Percentiles rank a stretch among this genome's conserved stretches.
phyloP scores from a whole-genome alignment of 30 jellyfish, hydroid and myxozoan genomes.

The Haliclystus octoradiatus region DNA sequence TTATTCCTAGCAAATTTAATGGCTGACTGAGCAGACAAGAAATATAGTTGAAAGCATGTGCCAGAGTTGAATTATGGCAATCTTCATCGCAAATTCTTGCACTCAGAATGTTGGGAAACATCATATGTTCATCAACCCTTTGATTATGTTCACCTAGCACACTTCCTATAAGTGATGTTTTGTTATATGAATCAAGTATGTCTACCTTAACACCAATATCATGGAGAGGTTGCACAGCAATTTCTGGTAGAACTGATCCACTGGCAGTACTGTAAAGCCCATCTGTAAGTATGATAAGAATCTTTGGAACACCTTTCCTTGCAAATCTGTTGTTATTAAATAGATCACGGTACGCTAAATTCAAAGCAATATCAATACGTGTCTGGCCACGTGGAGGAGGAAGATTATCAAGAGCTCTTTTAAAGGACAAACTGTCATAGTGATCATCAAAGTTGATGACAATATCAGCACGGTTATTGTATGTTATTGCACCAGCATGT shows the following conservation, averaged over 20 bases:
- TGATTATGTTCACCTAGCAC: too few species aligned
- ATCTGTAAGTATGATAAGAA: conserved; percentile 53
- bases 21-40: too few species aligned
- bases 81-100: too few species aligned
- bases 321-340: conserved; percentile 9
- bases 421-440: conserved; percentile 11
- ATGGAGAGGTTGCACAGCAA: conserved; percentile 36
- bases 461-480: conserved; percentile 32
- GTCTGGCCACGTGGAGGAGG: conserved; percentile 71
- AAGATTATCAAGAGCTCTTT: conserved; percentile 26
- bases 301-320: conserved; percentile 29
- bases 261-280: conserved; percentile 40
- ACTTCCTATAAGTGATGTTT: too few species aligned
- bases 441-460: conserved; percentile 24
- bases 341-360: conserved; percentile 32
- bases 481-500: conserved; percentile 65
- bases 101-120: too few species aligned
- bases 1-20: too few species aligned
- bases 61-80: too few species aligned
- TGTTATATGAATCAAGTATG: too few species aligned
- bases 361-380: conserved; percentile 60
- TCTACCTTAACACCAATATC: conserved; percentile 58
- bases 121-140: too few species aligned
- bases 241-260: neutral
- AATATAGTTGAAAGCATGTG: too few species aligned